phyloP scores from a whole-genome alignment of 2,113 vertebrate species.

The Rhagologus leucostigma region DNA sequence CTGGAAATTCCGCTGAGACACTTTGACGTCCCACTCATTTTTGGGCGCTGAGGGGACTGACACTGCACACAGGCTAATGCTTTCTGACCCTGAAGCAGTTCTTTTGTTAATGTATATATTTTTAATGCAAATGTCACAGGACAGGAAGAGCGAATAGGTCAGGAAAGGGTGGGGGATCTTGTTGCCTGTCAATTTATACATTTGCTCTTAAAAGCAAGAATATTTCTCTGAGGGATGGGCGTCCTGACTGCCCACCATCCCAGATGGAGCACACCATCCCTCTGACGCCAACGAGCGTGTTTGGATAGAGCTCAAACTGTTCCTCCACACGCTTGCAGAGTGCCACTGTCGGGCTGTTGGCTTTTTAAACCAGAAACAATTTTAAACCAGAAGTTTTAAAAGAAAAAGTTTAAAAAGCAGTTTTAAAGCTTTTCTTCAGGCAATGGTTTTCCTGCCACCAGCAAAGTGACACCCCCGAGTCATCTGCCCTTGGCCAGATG shows the following conservation, averaged over 20 bases:
- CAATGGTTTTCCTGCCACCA: not conserved
- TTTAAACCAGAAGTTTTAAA: not conserved
- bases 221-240: not conserved
- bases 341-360: too few species aligned
- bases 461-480: accelerated
- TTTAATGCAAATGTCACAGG: not conserved
- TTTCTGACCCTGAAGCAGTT: not conserved
- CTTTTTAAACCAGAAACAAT: not conserved
- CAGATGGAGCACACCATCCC: not conserved
- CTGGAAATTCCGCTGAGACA: not conserved
- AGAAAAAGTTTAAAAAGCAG: not conserved
- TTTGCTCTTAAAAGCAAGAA: not conserved
- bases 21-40: not conserved
- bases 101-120: not conserved
- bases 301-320: not conserved
- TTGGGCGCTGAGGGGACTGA: not conserved
- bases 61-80: not conserved
- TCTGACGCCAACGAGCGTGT: not conserved
- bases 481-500: not conserved
- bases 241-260: not conserved
- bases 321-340: accelerated
- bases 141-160: not conserved
- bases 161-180: not conserved
- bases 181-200: not conserved
- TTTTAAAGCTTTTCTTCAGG: not conserved